phyloP scores from a whole-genome alignment of 2,888 invertebrate species.

The Drosophila diplacantha region DNA sequence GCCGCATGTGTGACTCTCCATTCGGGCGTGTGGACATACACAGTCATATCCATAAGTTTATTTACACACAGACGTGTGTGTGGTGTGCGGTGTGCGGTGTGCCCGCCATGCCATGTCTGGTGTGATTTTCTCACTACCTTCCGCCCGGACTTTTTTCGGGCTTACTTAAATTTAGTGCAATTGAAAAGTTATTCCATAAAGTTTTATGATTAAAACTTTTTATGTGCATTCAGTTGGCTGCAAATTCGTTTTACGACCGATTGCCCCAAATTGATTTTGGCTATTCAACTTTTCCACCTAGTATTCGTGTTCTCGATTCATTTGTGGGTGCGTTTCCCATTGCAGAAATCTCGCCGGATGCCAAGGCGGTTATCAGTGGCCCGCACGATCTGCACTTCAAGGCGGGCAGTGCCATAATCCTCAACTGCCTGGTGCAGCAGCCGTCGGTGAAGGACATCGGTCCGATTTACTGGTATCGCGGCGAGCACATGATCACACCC shows the following conservation, averaged over 20 bases:
- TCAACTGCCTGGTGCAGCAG: slow-evolving; percentile 85
- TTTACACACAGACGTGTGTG: slow-evolving; percentile 5
- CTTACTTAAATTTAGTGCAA: slow-evolving; percentile 43
- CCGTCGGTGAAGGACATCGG: slow-evolving; percentile 83
- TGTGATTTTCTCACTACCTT: slow-evolving; percentile 26
- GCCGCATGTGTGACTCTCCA: slow-evolving; percentile 14
- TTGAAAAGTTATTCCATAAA: slow-evolving; percentile 50
- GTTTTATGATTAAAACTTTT: slow-evolving; percentile 47
- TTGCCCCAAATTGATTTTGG: slow-evolving; percentile 42
- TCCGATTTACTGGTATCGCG: slow-evolving; percentile 85
- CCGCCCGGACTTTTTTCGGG: slow-evolving; percentile 13
- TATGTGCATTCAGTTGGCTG: slow-evolving; percentile 32
- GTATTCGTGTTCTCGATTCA: slow-evolving; percentile 23
- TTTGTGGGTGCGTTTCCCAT: slow-evolving; percentile 8
- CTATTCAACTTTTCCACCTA: slow-evolving; percentile 12
- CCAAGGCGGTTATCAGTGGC: slow-evolving; percentile 83
- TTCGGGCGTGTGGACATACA: slow-evolving; percentile 5
- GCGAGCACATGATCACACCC: slow-evolving; percentile 76
- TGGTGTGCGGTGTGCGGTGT: not conserved
- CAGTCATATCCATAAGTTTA: slow-evolving; percentile 20
- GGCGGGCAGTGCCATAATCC: slow-evolving; percentile 84
- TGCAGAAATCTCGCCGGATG: slow-evolving; percentile 80
- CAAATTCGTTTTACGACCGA: slow-evolving; percentile 39
- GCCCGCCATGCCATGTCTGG: slow-evolving; percentile 8
- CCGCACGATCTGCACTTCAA: slow-evolving; percentile 85